Base-by-base conservation (phyloP, 1,140 invertebrate genomes). In the Listronotus bonariensis region DNA sequence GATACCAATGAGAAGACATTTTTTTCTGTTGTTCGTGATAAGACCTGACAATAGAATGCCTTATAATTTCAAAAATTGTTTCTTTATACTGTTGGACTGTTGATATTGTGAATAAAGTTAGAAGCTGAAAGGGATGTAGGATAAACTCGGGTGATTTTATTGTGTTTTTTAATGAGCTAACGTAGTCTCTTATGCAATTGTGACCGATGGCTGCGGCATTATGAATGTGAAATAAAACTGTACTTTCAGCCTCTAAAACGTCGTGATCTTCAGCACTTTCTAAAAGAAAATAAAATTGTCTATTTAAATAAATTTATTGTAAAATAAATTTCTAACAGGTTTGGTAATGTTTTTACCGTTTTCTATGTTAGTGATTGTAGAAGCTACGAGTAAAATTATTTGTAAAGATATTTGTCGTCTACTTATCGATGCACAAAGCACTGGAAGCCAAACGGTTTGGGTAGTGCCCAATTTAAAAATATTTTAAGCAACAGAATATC, bases 211-310 rank as follows among this genome's bases (percentile, higher is more conserved):
- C 73, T 5, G 81, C 79, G 11, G 79, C 78, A 62, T 82, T 79
- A 67, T 83, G 80, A 32, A 86, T 82, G 49, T 86, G 80, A 67
- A 81, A 86, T 0, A 86, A 71, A 17, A 86, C 80, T n/a, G 81
- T 84, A 54, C 81, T 81, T 76, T 86, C 84, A 31, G 77, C 70
- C 54, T 82, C 75, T 67, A 73, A 36, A 31, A 43, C 42, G 41
- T 76, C 70, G 34, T 80, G 77, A 59, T 79, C 76, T 15, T 73
- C 74, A 43, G 72, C 75, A 7, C 59, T 64, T 70, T 79, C 80
- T 81, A 54, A 34, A 70, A 69, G 65, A 49, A 51, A 42, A 67
- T 41, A 15, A 38, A 69, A 3, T 3, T 26, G 20, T 3, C 20
- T 26, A 3, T 3, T 3, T 26, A 26, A 26, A 26, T 26, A n/a